Percentiles rank a stretch among this genome's conserved stretches.
phyloP scores from a whole-genome alignment of 2,113 vertebrate species.

The Trogon surrucura region DNA sequence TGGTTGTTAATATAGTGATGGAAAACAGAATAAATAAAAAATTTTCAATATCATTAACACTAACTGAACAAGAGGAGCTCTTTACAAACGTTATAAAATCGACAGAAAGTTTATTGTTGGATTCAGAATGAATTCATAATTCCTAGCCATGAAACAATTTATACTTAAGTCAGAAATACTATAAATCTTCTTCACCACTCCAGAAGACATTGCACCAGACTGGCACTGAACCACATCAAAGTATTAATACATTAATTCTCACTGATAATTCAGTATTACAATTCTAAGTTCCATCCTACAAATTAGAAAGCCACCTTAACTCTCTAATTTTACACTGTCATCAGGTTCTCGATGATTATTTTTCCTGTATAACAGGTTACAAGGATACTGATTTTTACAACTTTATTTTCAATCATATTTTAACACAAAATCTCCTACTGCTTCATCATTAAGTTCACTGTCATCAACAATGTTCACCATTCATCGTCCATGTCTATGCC shows the following conservation, averaged over 20 bases:
- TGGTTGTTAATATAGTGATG: neutral
- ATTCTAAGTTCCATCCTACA: neutral
- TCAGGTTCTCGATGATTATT: neutral
- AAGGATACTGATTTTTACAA: neutral
- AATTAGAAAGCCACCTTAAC: neutral
- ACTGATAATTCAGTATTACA: neutral
- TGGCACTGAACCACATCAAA: neutral
- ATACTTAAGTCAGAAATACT: neutral
- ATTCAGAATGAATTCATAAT: neutral
- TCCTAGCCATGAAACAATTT: neutral
- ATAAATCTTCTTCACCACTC: neutral
- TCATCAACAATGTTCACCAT: neutral
- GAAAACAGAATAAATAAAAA: neutral
- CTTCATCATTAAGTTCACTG: neutral
- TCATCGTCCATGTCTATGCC: neutral
- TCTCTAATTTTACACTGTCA: neutral
- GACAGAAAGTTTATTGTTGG: neutral
- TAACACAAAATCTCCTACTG: neutral
- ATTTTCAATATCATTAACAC: neutral
- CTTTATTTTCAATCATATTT: neutral
- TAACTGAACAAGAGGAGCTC: neutral
- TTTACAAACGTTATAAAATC: neutral
- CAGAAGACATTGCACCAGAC: neutral
- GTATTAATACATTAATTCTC: neutral
- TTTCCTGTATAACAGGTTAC: neutral